Evolutionary conservation across 2,797 vertebrate genomes (phyloP).

Genomic region (Clarias pachynema): DNA sequence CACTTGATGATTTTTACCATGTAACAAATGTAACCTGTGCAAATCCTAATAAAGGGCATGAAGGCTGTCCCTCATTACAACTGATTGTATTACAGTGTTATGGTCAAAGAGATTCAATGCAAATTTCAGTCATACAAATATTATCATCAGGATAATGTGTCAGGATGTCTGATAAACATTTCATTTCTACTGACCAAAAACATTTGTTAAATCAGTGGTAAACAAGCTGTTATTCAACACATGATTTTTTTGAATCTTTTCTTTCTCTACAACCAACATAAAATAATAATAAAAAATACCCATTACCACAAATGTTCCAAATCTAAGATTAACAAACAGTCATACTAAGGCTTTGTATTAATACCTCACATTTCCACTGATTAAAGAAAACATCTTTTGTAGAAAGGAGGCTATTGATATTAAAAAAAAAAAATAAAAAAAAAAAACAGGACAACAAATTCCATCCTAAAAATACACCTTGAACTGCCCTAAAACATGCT

Average conservation of each 20-base stretch:
- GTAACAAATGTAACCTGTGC: slow-evolving; percentile 39
- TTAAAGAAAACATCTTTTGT: not conserved
- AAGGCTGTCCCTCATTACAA: slow-evolving; percentile 33
- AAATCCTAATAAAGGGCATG: slow-evolving; percentile 42
- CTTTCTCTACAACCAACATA: slow-evolving; percentile 5
- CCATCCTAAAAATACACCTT: slow-evolving; percentile 36
- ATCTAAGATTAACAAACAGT: slow-evolving; percentile 12
- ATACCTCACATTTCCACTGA: not conserved
- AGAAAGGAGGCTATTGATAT: not conserved
- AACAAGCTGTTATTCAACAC: slow-evolving; percentile 1
- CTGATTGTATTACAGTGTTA: slow-evolving; percentile 49
- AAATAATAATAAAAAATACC: not conserved
- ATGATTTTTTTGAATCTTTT: slow-evolving; percentile 1
- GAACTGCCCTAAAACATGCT: slow-evolving; percentile 53
- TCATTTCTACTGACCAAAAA: slow-evolving; percentile 14
- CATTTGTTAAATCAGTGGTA: slow-evolving; percentile 1
- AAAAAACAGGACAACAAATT: slow-evolving; percentile 28
- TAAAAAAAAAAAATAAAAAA: slow-evolving; percentile 5
- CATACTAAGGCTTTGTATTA: slow-evolving; percentile 26
- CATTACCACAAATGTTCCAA: slow-evolving; percentile 24
- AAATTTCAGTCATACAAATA: slow-evolving; percentile 35
- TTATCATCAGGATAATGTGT: not conserved
- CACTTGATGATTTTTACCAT: slow-evolving; percentile 29
- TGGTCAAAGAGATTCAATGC: slow-evolving; percentile 47
- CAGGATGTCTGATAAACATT: slow-evolving; percentile 17